These are phyloP conservation scores for Polymixis lichenea DNA, from an alignment of 2,888 invertebrate species.

Conservation along the genomic window DNA sequence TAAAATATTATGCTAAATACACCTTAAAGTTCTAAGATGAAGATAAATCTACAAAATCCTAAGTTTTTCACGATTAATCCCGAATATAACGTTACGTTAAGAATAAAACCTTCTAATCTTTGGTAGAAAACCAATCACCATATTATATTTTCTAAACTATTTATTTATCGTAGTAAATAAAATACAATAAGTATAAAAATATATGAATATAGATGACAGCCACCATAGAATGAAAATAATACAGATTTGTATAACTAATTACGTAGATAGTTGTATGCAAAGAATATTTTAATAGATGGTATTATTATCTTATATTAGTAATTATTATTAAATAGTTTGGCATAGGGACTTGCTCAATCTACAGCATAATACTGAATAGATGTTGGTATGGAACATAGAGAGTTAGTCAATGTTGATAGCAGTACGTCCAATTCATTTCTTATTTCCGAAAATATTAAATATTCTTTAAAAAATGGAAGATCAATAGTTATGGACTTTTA, in stretches of 20 bases:
- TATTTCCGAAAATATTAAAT: conserved; percentile 14
- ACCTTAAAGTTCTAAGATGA: conserved; percentile 54
- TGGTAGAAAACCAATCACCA: conserved; percentile 62
- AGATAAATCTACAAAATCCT: conserved; percentile 58
- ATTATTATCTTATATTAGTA: conserved; percentile 40
- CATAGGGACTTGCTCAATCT: conserved; percentile 49
- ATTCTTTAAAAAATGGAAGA: conserved; percentile 19
- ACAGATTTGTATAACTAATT: conserved; percentile 33
- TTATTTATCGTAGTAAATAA: conserved; percentile 49
- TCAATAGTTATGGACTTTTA: conserved; percentile 4
- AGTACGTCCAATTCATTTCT: conserved; percentile 20
- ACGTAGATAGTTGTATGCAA: conserved; percentile 39
- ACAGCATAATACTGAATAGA: conserved; percentile 46
- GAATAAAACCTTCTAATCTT: conserved; percentile 62
- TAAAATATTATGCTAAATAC: conserved; percentile 58
- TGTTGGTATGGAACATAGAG: conserved; percentile 18
- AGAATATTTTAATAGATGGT: conserved; percentile 27
- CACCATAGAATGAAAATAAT: conserved; percentile 52
- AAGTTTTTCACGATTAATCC: conserved; percentile 35
- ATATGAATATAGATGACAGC: conserved; percentile 53
- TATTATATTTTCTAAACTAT: conserved; percentile 29
- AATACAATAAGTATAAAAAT: conserved; percentile 60
- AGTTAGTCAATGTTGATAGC: conserved; percentile 11
- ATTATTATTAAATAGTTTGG: conserved; percentile 58
- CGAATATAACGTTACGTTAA: conserved; percentile 38